A percentile compares a stretch with the other conserved stretches of the same genome.
phyloP scores from a whole-genome alignment of 2,797 vertebrate genomes.

The Labeo calbasu region DNA sequence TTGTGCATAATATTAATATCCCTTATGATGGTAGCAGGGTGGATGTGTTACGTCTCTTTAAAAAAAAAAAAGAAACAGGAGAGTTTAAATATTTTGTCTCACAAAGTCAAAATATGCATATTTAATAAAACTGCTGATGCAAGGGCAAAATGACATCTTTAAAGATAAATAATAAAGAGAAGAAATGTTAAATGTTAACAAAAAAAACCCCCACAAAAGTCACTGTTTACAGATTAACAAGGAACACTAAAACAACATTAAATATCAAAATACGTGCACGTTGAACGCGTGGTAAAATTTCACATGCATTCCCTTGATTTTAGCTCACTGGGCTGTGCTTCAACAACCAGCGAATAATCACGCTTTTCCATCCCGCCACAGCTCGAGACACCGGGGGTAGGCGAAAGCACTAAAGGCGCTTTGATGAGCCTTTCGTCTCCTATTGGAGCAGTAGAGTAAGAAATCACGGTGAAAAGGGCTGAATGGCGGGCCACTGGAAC shows the following conservation, averaged over 20 bases:
- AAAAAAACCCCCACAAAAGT: too few relatives aligned
- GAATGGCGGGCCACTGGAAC: slow-evolving; percentile 93
- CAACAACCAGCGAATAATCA: slow-evolving; percentile 65
- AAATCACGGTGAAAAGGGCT: slow-evolving; percentile 85
- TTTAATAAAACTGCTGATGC: background rate
- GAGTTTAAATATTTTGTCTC: background rate
- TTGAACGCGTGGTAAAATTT: background rate
- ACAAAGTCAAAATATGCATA: background rate
- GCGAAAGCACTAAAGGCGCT: slow-evolving; percentile 80
- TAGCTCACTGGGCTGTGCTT: slow-evolving; percentile 72
- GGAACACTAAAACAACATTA: background rate
- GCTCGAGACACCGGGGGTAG: slow-evolving; percentile 70
- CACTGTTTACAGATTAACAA: background rate
- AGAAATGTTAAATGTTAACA: background rate
- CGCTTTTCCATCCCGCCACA: slow-evolving; percentile 61
- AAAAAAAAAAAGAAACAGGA: background rate
- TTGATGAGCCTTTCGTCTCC: slow-evolving; percentile 90
- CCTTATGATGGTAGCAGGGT: background rate
- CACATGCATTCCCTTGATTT: slow-evolving; percentile 65
- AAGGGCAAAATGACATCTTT: background rate
- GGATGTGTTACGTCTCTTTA: background rate
- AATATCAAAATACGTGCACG: background rate
- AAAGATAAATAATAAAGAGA: background rate
- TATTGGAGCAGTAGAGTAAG: slow-evolving; percentile 80
- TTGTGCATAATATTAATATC: too few relatives aligned